Percentiles rank a stretch among this genome's conserved stretches.
These are phyloP conservation scores for Zootoca vivipara DNA, from an alignment of 2,113 vertebrate genomes.

Conservation along the genomic window DNA sequence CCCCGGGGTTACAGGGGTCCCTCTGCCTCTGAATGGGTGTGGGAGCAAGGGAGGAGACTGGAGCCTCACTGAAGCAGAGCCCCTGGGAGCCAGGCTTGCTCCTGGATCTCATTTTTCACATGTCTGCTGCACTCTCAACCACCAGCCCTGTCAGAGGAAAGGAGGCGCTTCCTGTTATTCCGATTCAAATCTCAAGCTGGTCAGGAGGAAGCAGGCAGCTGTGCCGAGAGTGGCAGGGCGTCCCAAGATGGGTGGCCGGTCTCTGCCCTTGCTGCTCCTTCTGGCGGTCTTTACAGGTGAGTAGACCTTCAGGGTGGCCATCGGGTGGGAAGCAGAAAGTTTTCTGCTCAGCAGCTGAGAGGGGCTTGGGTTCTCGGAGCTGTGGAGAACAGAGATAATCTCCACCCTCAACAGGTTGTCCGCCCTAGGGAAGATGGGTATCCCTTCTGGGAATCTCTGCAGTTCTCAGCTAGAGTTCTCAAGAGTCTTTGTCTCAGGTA, in stretches of 20 bases:
- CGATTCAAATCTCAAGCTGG: constrained; percentile 64
- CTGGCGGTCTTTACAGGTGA: constrained; percentile 62
- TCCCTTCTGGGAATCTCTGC: background rate
- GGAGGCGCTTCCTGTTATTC: constrained; percentile 76
- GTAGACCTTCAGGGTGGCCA: background rate
- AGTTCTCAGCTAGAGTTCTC: background rate
- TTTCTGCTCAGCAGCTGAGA: background rate
- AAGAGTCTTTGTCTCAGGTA: too few species aligned
- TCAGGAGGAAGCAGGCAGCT: constrained; percentile 60
- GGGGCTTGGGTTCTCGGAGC: background rate
- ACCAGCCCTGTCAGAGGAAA: constrained; percentile 74
- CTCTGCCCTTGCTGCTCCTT: constrained; percentile 47
- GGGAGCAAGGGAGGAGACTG: background rate
- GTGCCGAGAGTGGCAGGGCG: background rate
- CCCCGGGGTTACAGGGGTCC: constrained; percentile 4
- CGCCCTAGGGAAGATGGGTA: background rate
- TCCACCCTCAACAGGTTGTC: background rate
- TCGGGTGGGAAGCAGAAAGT: background rate
- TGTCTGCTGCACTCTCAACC: constrained; percentile 66
- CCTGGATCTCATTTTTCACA: constrained; percentile 71
- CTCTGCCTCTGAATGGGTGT: constrained; percentile 46
- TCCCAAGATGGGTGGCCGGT: background rate
- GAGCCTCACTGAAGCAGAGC: background rate
- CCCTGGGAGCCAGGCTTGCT: constrained; percentile 41
- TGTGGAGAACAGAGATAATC: background rate